Evolutionary conservation across 2,797 vertebrate genomes (phyloP).

Genomic region (Microctenopoma lineatum): DNA sequence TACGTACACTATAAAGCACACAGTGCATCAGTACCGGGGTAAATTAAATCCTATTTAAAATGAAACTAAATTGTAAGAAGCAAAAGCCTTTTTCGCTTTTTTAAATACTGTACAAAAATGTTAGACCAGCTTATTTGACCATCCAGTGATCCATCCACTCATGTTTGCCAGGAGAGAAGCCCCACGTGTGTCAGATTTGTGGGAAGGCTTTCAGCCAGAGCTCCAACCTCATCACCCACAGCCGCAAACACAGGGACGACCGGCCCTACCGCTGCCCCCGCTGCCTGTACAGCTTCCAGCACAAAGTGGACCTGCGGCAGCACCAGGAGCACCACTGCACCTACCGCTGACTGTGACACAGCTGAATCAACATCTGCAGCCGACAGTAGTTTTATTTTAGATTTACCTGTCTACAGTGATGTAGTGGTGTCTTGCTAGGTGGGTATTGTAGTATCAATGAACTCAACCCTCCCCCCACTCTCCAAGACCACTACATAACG

Average conservation of each 20-base stretch:
- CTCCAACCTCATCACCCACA: conserved; percentile 89
- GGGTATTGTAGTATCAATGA: too few species aligned
- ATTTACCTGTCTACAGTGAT: background rate
- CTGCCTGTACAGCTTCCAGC: conserved; percentile 75
- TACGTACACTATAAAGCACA: too few species aligned
- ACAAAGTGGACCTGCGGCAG: conserved; percentile 72
- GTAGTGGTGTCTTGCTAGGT: too few species aligned
- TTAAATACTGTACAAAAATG: too few species aligned
- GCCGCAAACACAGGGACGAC: conserved; percentile 80
- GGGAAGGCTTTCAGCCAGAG: conserved; percentile 88
- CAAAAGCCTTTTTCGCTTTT: too few species aligned
- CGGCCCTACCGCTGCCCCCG: conserved; percentile 75
- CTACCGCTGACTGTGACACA: conserved; percentile 24
- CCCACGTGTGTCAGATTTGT: conserved; percentile 85
- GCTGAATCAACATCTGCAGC: background rate
- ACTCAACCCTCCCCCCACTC: too few species aligned
- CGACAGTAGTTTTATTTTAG: background rate
- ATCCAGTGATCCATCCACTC: background rate
- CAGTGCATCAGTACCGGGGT: too few species aligned
- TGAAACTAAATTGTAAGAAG: too few species aligned
- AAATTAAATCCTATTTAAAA: too few species aligned
- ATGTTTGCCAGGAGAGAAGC: conserved; percentile 82
- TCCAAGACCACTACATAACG: too few species aligned
- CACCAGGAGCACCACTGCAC: conserved; percentile 75
- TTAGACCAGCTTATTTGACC: background rate